phyloP scores from a whole-genome alignment of 2,888 invertebrate genomes.

The Spisula solida region DNA sequence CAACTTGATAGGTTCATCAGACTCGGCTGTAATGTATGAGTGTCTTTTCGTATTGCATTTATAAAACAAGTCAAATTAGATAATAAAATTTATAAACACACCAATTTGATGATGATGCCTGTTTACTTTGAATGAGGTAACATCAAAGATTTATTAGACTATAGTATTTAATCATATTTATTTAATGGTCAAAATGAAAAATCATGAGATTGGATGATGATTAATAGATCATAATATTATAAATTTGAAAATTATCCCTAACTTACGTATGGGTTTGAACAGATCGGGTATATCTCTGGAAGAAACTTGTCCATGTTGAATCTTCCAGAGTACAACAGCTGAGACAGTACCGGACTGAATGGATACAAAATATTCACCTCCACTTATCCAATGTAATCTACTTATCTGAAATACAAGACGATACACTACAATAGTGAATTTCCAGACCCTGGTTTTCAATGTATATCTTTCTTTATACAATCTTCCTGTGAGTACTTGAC shows the following conservation, averaged over 20 bases:
- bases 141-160: too few species aligned
- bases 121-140: too few species aligned
- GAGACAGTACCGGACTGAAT: neutral
- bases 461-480: too few species aligned
- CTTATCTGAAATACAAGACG: neutral
- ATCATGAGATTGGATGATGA: too few species aligned
- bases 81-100: too few species aligned
- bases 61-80: neutral
- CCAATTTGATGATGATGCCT: too few species aligned
- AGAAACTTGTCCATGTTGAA: neutral
- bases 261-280: neutral
- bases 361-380: neutral
- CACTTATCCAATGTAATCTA: neutral
- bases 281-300: neutral
- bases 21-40: slow-evolving; percentile 39
- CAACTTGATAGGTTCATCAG: slow-evolving; percentile 29
- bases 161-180: too few species aligned
- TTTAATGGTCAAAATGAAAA: too few species aligned
- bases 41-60: neutral
- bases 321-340: neutral
- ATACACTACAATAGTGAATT: neutral
- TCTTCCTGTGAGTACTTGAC: too few species aligned
- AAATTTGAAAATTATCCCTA: too few species aligned
- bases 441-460: too few species aligned
- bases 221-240: too few species aligned